phyloP scores from a whole-genome alignment of 2,113 vertebrate species.

The Aspidoscelis tigris region DNA sequence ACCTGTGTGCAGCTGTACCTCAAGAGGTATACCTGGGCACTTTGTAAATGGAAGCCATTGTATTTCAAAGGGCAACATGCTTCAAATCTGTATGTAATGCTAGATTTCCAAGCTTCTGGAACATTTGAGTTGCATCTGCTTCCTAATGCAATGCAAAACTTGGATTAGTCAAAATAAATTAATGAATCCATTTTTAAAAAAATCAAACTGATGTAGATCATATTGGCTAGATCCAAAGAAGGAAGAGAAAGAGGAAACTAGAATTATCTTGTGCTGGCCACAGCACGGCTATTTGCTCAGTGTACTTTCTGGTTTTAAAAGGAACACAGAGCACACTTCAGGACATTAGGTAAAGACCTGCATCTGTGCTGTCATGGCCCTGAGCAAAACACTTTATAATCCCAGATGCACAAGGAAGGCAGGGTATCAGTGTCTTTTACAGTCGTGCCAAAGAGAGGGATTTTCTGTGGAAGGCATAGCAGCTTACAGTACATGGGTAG shows the following conservation, averaged over 20 bases:
- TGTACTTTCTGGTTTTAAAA: background rate
- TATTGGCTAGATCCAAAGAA: background rate
- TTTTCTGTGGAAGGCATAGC: background rate
- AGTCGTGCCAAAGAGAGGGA: background rate
- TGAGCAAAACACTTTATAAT: background rate
- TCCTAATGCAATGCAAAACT: background rate
- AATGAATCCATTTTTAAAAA: background rate
- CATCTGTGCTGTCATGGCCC: background rate
- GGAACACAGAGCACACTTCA: background rate
- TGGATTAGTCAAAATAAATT: background rate
- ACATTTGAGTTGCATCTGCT: background rate
- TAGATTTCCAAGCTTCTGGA: too few species aligned
- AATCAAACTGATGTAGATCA: too few species aligned
- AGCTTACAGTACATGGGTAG: background rate
- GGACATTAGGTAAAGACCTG: background rate
- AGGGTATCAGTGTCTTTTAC: background rate
- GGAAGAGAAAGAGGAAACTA: background rate
- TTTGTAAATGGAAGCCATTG: background rate
- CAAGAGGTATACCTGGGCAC: too few species aligned
- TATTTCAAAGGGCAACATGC: background rate
- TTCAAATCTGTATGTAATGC: background rate
- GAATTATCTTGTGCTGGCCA: background rate
- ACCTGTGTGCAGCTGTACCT: too few species aligned
- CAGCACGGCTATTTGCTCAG: background rate
- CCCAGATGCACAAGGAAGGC: background rate